These are phyloP conservation scores for Drosophila prosaltans DNA, from an alignment of 1,140 invertebrate genomes.

Conservation along the genomic window DNA sequence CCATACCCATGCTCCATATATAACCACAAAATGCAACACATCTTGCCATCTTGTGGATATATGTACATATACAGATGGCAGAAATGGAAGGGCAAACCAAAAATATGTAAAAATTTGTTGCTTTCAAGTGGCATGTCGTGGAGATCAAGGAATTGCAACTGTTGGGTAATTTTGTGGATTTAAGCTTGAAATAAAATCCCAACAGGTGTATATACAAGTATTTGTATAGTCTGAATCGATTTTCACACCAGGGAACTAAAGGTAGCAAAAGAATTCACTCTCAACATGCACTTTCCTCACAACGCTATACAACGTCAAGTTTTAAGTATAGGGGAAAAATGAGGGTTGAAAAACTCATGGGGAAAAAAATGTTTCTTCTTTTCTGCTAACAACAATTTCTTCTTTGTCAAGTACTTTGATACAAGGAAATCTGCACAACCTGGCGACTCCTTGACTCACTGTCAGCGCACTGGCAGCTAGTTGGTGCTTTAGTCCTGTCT, in stretches of 20 bases:
- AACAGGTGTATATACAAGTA: not conserved
- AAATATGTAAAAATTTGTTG: not conserved
- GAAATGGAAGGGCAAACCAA: not conserved
- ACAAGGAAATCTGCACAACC: conserved; percentile 16
- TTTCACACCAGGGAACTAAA: not conserved
- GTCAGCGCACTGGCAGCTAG: not conserved
- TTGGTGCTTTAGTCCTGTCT: not conserved
- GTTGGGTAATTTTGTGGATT: conserved; percentile 6
- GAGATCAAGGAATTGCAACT: conserved; percentile 1
- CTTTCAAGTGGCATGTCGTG: not conserved
- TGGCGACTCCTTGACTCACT: conserved; percentile 9
- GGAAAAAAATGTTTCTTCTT: conserved; percentile 2
- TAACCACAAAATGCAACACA: conserved; percentile 2
- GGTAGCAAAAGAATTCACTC: not conserved
- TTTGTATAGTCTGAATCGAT: too few species aligned
- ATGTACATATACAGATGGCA: not conserved
- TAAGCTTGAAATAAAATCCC: conserved; percentile 5
- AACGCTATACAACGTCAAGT: not conserved
- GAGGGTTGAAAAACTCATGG: not conserved
- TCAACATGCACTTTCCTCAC: not conserved
- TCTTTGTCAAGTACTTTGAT: conserved; percentile 11
- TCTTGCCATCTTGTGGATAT: not conserved
- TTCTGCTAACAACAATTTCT: conserved; percentile 32
- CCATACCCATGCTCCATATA: not conserved
- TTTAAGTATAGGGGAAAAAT: not conserved